phyloP scores from a whole-genome alignment of 2,113 vertebrate genomes.

The Thalassoma bifasciatum region DNA sequence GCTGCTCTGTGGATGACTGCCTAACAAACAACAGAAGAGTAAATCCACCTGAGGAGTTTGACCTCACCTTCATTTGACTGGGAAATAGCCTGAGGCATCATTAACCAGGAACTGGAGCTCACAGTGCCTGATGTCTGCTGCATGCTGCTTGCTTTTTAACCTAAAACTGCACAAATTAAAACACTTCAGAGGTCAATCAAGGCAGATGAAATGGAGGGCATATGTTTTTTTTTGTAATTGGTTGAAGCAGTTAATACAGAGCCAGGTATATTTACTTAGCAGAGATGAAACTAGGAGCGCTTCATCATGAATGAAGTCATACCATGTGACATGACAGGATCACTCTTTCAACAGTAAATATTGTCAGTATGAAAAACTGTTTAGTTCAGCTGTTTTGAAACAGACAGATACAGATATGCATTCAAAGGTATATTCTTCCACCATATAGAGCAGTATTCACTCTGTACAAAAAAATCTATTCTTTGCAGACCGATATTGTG shows the following conservation, averaged over 20 bases:
- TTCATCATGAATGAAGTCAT: not conserved
- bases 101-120: slow-evolving; percentile 74
- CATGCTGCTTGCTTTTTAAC: slow-evolving; percentile 46
- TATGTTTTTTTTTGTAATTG: slow-evolving; percentile 17
- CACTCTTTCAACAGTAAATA: not conserved
- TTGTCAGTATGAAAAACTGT: not conserved
- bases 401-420: too few species aligned
- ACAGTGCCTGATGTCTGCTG: slow-evolving; percentile 34
- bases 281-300: slow-evolving; percentile 19
- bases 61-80: slow-evolving; percentile 84
- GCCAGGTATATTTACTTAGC: slow-evolving; percentile 25
- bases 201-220: slow-evolving; percentile 18
- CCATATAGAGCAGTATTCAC: too few species aligned
- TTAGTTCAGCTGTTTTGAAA: too few species aligned
- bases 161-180: slow-evolving; percentile 38
- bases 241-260: slow-evolving; percentile 37
- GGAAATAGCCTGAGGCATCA: slow-evolving; percentile 79
- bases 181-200: slow-evolving; percentile 44
- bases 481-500: too few species aligned
- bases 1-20: slow-evolving; percentile 64
- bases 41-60: slow-evolving; percentile 56
- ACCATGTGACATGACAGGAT: not conserved
- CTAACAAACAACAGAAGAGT: slow-evolving; percentile 73
- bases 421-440: too few species aligned
- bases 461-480: too few species aligned